Evolutionary conservation across 2,888 invertebrate species (phyloP).

Genomic region (Cephus rjabovi): DNA sequence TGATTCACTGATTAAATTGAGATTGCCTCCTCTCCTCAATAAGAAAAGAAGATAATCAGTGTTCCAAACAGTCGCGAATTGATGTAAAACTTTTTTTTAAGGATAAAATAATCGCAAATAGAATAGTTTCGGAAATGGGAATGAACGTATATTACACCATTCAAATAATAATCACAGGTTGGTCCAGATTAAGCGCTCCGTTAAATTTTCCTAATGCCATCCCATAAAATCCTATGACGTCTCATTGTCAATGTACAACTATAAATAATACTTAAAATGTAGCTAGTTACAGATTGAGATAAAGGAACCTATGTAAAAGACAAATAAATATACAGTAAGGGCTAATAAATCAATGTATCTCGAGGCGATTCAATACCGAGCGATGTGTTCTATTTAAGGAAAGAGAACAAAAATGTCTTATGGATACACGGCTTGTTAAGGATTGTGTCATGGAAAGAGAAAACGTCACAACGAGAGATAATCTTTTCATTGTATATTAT

Average conservation of each 20-base stretch:
- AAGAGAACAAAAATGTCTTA: neutral
- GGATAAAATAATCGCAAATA: neutral
- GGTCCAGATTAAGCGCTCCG: neutral
- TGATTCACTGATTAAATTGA: neutral
- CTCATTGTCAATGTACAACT: neutral
- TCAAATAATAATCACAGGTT: neutral
- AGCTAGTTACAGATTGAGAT: constrained; percentile 5
- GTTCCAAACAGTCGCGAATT: neutral
- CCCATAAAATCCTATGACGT: neutral
- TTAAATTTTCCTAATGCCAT: neutral
- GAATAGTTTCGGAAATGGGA: neutral
- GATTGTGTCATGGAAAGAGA: neutral
- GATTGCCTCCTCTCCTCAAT: neutral
- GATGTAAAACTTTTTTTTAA: neutral
- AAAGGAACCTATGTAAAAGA: constrained; percentile 10
- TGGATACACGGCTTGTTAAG: neutral
- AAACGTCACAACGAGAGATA: neutral
- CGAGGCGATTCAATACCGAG: neutral
- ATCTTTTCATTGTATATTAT: constrained; percentile 36
- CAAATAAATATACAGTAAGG: constrained; percentile 20
- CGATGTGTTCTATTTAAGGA: neutral
- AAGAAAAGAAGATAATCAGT: neutral
- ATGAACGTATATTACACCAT: neutral
- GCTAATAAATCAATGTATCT: neutral
- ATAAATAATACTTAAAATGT: constrained; percentile 5